These are phyloP conservation scores for Buteo buteo DNA, from an alignment of 2,113 vertebrate species.

Conservation along the genomic window DNA sequence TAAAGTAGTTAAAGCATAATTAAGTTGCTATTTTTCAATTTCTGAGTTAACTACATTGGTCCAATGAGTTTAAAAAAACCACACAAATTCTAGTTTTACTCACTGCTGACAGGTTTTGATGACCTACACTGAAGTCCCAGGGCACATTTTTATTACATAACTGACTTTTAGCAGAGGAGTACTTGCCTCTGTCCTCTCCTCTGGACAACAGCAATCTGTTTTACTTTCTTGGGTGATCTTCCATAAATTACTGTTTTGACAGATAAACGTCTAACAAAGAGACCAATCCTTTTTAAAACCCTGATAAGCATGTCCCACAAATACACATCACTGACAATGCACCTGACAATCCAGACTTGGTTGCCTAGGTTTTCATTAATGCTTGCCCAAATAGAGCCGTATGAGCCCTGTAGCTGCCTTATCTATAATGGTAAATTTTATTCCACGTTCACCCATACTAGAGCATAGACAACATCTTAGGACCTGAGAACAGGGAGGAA, in stretches of 20 bases:
- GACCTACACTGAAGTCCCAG: background rate
- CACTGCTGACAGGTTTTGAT: background rate
- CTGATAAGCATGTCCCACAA: background rate
- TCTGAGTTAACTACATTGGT: background rate
- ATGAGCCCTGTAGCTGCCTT: background rate
- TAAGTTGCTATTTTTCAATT: background rate
- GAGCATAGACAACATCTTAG: background rate
- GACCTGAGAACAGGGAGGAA: background rate
- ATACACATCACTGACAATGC: background rate
- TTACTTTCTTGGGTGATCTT: background rate
- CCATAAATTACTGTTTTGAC: background rate
- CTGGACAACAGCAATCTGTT: background rate
- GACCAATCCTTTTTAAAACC: background rate
- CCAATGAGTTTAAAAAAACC: background rate
- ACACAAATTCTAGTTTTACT: background rate
- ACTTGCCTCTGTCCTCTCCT: background rate
- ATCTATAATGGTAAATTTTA: background rate
- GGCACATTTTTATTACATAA: background rate
- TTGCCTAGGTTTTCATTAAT: background rate
- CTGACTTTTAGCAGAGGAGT: background rate
- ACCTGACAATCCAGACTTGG: background rate
- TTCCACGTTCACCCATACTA: background rate
- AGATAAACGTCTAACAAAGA: background rate
- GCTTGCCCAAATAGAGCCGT: background rate
- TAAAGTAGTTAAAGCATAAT: background rate